phyloP scores from a whole-genome alignment of 2,113 vertebrate species.

The Entomyzon cyanotis region DNA sequence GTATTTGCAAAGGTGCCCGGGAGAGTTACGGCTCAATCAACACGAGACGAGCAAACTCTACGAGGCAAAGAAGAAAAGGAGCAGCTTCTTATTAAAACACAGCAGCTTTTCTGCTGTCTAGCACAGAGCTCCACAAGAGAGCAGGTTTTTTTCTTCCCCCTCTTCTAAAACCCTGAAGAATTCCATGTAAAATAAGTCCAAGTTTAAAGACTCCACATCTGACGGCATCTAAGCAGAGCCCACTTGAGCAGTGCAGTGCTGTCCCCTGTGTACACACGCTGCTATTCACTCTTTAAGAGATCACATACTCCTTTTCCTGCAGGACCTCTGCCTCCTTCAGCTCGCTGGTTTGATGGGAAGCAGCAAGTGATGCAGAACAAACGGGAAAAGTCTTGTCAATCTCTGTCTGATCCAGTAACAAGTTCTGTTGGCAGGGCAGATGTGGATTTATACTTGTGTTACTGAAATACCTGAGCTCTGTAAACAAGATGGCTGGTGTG shows the following conservation, averaged over 20 bases:
- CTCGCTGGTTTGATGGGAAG: neutral
- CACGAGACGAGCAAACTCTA: neutral
- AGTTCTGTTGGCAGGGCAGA: neutral
- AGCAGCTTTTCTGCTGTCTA: neutral
- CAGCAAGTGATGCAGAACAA: slow-evolving; percentile 36
- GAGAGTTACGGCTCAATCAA: slow-evolving; percentile 19
- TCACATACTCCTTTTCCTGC: slow-evolving; percentile 25
- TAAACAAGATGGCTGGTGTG: neutral
- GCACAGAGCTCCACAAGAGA: neutral
- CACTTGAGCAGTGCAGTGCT: neutral
- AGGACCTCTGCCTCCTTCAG: slow-evolving; percentile 34
- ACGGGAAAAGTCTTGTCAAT: neutral
- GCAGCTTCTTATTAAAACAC: slow-evolving; percentile 37
- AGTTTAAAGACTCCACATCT: slow-evolving; percentile 46
- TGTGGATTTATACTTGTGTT: neutral
- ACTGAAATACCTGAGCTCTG: neutral
- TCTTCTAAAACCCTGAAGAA: slow-evolving; percentile 36
- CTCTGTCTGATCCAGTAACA: neutral
- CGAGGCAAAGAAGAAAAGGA: slow-evolving; percentile 32
- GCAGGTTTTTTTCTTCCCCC: rapidly evolving
- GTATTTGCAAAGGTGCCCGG: slow-evolving; percentile 23
- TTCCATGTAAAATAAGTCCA: slow-evolving; percentile 5
- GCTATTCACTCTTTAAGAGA: slow-evolving; percentile 47
- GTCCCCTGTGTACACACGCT: neutral
- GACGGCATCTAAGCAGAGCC: slow-evolving; percentile 9